Evolutionary conservation across 2,797 vertebrate species (phyloP).

Genomic region (Loris lydekkerianus): DNA sequence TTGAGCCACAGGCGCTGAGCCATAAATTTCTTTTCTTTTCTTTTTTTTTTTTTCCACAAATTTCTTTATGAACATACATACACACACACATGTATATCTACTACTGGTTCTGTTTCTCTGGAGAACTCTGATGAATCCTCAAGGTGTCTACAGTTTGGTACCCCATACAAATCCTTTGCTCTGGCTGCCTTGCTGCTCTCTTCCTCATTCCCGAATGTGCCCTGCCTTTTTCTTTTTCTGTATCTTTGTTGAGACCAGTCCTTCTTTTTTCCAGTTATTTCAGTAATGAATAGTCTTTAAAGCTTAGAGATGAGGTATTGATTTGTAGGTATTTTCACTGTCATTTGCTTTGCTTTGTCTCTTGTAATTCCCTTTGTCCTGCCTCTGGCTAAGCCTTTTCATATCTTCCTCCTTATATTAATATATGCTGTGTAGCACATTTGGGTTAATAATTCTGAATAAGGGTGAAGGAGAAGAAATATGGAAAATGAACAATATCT

Average conservation of each 20-base stretch:
- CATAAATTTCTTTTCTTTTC: too few relatives aligned
- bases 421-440: constrained; percentile 1
- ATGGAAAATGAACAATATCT: not conserved
- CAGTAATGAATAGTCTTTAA: not conserved
- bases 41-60: too few relatives aligned
- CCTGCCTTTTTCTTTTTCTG: not conserved
- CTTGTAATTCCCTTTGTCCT: constrained; percentile 29
- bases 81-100: not conserved
- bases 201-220: constrained; percentile 31
- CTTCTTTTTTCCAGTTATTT: constrained; percentile 24
- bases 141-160: not conserved
- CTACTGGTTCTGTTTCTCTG: constrained; percentile 45
- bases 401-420: constrained; percentile 14
- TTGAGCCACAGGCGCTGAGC: too few relatives aligned
- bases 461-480: not conserved
- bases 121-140: not conserved
- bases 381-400: constrained; percentile 28
- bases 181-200: not conserved
- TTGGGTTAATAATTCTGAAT: constrained; percentile 62
- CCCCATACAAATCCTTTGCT: not conserved
- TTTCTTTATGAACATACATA: too few relatives aligned
- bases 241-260: not conserved
- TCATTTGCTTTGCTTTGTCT: constrained; percentile 45
- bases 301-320: not conserved
- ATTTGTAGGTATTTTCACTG: not conserved